Conservation (phyloP, 2,113 vertebrate species). For the Cyprinodon tularosa region DNA sequence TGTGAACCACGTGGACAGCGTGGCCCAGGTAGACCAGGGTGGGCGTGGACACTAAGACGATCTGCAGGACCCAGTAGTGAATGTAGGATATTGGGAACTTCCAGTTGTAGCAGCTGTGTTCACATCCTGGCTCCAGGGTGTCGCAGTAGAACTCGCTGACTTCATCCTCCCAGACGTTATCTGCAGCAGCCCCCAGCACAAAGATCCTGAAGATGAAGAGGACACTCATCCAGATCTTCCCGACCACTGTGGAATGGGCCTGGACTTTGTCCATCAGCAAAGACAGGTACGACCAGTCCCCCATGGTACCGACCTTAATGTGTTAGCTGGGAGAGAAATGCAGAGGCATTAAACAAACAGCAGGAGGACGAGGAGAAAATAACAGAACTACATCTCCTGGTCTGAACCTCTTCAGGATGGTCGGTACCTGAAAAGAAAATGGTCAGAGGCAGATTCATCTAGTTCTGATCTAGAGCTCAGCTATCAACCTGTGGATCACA, state of each 20-base stretch:
- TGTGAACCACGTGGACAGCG: slow-evolving; percentile 71
- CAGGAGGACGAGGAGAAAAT: too few relatives aligned
- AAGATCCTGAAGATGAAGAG: slow-evolving; percentile 80
- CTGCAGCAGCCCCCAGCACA: slow-evolving; percentile 66
- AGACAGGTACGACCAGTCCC: slow-evolving; percentile 78
- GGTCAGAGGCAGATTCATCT: too few relatives aligned
- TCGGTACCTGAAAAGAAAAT: too few relatives aligned
- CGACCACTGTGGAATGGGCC: slow-evolving; percentile 76
- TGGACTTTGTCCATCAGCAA: slow-evolving; percentile 76
- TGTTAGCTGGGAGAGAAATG: too few relatives aligned
- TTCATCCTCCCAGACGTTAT: slow-evolving; percentile 78
- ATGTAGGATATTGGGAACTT: slow-evolving; percentile 78
- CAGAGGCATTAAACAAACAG: too few relatives aligned
- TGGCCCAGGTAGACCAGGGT: slow-evolving; percentile 70
- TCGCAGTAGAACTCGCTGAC: slow-evolving; percentile 71
- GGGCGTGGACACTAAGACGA: slow-evolving; percentile 56
- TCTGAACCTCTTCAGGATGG: too few relatives aligned
- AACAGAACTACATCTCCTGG: too few relatives aligned
- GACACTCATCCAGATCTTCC: slow-evolving; percentile 81
- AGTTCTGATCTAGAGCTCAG: too few relatives aligned
- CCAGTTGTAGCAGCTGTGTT: slow-evolving; percentile 73
- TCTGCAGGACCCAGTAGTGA: slow-evolving; percentile 80
- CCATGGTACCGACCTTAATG: slow-evolving; percentile 53
- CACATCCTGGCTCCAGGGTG: slow-evolving; percentile 66
- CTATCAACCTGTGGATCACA: too few relatives aligned